These are phyloP conservation scores for Lepidocyrtinus sp. DNA, from an alignment of 2,888 invertebrate species.

Conservation along the genomic window DNA sequence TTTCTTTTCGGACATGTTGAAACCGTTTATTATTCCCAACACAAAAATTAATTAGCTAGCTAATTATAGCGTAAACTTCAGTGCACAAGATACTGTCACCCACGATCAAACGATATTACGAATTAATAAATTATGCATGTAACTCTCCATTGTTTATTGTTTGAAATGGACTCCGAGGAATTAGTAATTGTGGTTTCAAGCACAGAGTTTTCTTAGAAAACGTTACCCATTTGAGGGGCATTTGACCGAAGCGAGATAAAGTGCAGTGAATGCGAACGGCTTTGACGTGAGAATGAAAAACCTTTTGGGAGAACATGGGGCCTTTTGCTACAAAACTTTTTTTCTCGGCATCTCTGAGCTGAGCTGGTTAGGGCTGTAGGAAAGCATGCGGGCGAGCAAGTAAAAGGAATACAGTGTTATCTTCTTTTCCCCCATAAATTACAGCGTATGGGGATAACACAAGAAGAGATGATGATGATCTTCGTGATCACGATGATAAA, in stretches of 20 bases:
- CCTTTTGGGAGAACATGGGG: conserved; percentile 49
- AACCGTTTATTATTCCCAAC: not conserved
- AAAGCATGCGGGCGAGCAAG: not conserved
- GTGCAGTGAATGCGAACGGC: conserved; percentile 25
- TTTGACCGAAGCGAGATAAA: too few species aligned
- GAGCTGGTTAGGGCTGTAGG: not conserved
- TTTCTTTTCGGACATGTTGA: conserved; percentile 75
- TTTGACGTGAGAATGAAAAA: conserved; percentile 56
- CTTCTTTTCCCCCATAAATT: not conserved
- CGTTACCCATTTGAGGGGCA: too few species aligned
- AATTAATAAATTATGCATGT: too few species aligned
- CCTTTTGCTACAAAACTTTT: conserved; percentile 58
- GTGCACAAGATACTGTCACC: too few species aligned
- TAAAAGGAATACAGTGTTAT: not conserved
- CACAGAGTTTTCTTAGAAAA: too few species aligned
- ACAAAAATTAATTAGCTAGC: too few species aligned
- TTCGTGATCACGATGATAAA: not conserved
- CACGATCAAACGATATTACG: too few species aligned
- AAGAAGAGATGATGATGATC: not conserved
- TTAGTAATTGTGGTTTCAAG: too few species aligned
- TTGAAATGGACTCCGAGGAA: too few species aligned
- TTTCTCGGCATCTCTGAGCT: conserved; percentile 10
- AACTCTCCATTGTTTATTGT: too few species aligned
- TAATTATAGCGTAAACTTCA: not conserved
- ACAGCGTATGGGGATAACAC: not conserved